These are phyloP conservation scores for Turritopsis dohrnii DNA, from an alignment of 30 jellyfish, hydroid and myxozoan species.

Conservation along the genomic window DNA sequence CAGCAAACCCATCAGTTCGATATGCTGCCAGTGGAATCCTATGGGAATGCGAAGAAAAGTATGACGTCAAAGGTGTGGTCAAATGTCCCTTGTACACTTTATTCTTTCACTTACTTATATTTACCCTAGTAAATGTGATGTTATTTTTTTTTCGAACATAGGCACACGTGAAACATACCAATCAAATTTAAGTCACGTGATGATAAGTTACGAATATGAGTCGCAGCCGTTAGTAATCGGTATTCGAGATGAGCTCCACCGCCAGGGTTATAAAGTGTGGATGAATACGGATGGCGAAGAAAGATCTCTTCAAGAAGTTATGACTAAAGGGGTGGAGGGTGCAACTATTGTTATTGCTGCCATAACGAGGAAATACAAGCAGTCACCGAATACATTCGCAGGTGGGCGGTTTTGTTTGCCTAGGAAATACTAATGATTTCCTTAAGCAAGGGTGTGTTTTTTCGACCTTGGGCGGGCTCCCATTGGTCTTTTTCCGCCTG, in stretches of 20 bases:
- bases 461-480: too few species aligned
- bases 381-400: slow-evolving; percentile 62
- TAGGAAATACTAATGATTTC: not conserved
- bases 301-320: slow-evolving; percentile 33
- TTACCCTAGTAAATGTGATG: too few species aligned
- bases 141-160: too few species aligned
- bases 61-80: slow-evolving; percentile 41
- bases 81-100: not conserved
- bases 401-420: slow-evolving; percentile 26
- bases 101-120: too few species aligned
- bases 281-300: slow-evolving; percentile 28
- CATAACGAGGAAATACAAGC: slow-evolving; percentile 57
- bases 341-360: slow-evolving; percentile 63
- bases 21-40: slow-evolving; percentile 49
- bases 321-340: slow-evolving; percentile 47
- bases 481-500: too few species aligned
- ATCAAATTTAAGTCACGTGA: slow-evolving; percentile 14
- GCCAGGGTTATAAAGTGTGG: slow-evolving; percentile 37
- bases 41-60: slow-evolving; percentile 80
- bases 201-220: slow-evolving; percentile 32
- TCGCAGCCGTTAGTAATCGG: slow-evolving; percentile 27
- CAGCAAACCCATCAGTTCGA: slow-evolving; percentile 29
- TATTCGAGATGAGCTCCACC: slow-evolving; percentile 34
- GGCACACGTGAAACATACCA: slow-evolving; percentile 21
- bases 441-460: not conserved